Evolutionary conservation across 2,113 vertebrate genomes (phyloP).

Genomic region (Dryoscopus gambensis): DNA sequence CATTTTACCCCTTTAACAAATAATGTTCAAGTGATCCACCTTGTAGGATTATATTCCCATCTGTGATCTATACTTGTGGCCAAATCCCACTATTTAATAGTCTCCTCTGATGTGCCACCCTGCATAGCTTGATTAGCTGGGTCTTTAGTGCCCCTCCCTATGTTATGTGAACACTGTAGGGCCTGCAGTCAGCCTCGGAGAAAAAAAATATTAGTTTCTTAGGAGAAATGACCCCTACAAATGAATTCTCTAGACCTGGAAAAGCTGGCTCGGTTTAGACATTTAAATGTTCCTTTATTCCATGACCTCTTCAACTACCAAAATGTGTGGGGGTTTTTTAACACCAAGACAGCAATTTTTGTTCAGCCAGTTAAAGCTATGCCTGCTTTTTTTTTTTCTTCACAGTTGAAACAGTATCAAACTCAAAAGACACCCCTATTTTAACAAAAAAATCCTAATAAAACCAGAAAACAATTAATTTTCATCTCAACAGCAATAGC

Average conservation of each 20-base stretch:
- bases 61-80: neutral
- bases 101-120: neutral
- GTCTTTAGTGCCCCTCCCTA: neutral
- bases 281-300: neutral
- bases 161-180: neutral
- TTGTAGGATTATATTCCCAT: neutral
- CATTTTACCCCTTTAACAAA: neutral
- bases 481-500: neutral
- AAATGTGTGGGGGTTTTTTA: neutral
- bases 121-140: neutral
- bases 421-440: neutral
- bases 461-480: neutral
- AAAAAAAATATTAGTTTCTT: neutral
- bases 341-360: neutral
- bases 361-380: neutral
- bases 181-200: neutral
- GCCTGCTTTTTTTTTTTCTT: neutral
- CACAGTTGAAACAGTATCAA: neutral
- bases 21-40: fast-evolving
- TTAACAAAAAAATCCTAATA: neutral
- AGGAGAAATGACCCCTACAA: neutral
- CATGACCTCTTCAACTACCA: neutral
- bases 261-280: neutral
- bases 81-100: neutral
- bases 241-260: neutral